Conservation (phyloP, 1,140 invertebrate genomes). For the Drosophila grimshawi region DNA sequence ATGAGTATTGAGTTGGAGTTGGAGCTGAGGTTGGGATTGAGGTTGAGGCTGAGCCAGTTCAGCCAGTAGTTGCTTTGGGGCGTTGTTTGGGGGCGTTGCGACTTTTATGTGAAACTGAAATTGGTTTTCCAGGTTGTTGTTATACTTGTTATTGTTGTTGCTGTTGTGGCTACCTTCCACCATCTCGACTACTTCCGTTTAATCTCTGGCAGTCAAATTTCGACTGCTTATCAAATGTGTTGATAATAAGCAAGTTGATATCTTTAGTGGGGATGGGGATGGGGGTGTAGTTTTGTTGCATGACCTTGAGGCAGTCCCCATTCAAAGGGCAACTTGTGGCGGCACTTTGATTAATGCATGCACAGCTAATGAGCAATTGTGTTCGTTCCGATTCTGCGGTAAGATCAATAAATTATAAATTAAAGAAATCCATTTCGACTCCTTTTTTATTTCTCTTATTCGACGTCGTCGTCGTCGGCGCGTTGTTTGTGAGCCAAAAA, state of each 20-base stretch:
- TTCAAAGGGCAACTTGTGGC: constrained; percentile 6
- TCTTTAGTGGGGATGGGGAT: constrained; percentile 7
- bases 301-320: constrained; percentile 67
- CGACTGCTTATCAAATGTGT: constrained; percentile 64
- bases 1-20: background rate
- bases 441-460: constrained; percentile 26
- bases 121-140: constrained; percentile 61
- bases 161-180: too few species aligned
- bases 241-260: constrained; percentile 72
- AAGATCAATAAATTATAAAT: constrained; percentile 83
- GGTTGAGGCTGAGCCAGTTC: constrained; percentile 27
- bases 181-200: constrained; percentile 8
- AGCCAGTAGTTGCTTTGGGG: constrained; percentile 72
- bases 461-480: constrained; percentile 3
- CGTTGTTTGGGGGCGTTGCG: constrained; percentile 78
- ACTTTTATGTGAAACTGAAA: constrained; percentile 81
- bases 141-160: background rate
- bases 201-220: constrained; percentile 9
- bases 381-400: constrained; percentile 53
- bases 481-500: constrained; percentile 56
- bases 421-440: constrained; percentile 77
- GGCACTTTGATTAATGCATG: constrained; percentile 68
- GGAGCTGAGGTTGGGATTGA: background rate
- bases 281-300: constrained; percentile 16
- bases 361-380: constrained; percentile 76